A percentile compares a stretch with the other conserved stretches of the same genome.
These are phyloP conservation scores for Nycteola revayana DNA, from an alignment of 2,888 invertebrate species.

Conservation along the genomic window DNA sequence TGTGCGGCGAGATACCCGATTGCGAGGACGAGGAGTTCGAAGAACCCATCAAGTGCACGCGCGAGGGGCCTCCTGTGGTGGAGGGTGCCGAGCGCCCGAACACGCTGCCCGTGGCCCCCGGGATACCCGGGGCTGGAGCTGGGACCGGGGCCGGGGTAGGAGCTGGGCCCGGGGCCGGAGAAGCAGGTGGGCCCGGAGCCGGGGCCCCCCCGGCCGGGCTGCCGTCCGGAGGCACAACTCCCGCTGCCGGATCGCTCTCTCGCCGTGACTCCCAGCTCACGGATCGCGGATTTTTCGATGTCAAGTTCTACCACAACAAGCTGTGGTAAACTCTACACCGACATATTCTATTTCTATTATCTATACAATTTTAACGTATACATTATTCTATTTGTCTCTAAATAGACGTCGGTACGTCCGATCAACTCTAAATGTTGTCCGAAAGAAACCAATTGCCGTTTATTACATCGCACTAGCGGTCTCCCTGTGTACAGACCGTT, in stretches of 20 bases:
- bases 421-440: too few species aligned
- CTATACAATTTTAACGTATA: too few species aligned
- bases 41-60: constrained; percentile 1
- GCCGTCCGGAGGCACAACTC: constrained; percentile 12
- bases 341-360: too few species aligned
- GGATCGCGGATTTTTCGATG: constrained; percentile 86
- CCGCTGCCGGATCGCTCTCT: constrained; percentile 30
- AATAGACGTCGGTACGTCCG: too few species aligned
- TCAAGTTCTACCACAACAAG: constrained; percentile 90
- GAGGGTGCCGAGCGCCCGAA: constrained; percentile 7
- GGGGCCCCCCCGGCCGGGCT: constrained; percentile 1
- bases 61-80: neutral
- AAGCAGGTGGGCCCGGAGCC: constrained; percentile 5
- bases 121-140: neutral
- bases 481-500: too few species aligned
- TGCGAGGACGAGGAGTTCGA: constrained; percentile 2
- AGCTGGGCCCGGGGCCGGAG: constrained; percentile 7
- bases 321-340: constrained; percentile 88
- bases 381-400: too few species aligned
- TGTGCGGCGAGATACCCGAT: neutral
- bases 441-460: too few species aligned
- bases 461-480: too few species aligned
- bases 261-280: constrained; percentile 75
- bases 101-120: constrained; percentile 9
- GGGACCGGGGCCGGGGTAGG: constrained; percentile 5